Base-by-base conservation (phyloP, 2,888 invertebrate genomes). In the Automeris io region DNA sequence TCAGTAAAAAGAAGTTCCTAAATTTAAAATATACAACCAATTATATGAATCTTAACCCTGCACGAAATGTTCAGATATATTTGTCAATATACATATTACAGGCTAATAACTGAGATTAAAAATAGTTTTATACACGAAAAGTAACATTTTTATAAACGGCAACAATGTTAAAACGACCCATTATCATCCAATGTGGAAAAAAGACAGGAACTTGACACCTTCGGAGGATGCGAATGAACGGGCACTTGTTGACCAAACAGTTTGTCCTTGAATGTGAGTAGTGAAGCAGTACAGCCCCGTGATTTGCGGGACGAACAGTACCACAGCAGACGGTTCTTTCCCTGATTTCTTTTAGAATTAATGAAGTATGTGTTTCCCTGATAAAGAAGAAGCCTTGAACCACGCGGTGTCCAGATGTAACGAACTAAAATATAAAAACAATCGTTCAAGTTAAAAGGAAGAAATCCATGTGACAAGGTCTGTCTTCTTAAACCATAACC, bases 221-320 rank as follows among this genome's bases (percentile, higher is more conserved):
- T 77, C 5, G 76, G 74, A 16, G 71, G 73, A 33, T 77, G 79
- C 0, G 76, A 69, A 43, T 77, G 75, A 2, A 61, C 43, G 7
- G 75, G 70, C 2, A 71, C 51, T 36, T 63, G 62, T 2, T 63
- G 62, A 2, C 68, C 70, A 23, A 77, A 50, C 18, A 80, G 63
- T 13, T 50, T 54, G 46, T 69, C 69, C 44, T 72, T 61, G 38
- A 67, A 49, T 4, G 71, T 77, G 35, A 73, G 57, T 19, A 79
- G 46, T 2, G 73, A 72, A 8, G 75, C 77, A 2, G 60, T 63
- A 46, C 79, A 80, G 42, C 60, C 64, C 16, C 61, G 62, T 6
- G 73, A 74, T 46, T 68, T 75, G 39, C 76, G 56, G n/a, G 70
- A 71, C 2, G 76, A 78, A 44, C 77, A 75, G 57, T 72, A 77